Base-by-base conservation (phyloP, 2,113 vertebrate species). In the Microcebus jonahi region DNA sequence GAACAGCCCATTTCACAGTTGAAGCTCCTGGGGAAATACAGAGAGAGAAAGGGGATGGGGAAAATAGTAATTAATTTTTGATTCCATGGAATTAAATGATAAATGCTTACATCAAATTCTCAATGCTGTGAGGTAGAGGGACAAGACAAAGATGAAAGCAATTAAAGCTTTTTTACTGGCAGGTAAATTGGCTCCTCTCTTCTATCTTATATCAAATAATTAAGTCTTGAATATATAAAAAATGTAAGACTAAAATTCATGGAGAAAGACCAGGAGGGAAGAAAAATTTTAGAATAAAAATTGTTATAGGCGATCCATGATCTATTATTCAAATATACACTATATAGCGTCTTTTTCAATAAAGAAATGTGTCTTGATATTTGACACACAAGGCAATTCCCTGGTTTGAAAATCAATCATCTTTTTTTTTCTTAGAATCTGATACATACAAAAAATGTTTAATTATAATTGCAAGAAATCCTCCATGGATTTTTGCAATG, bases 41-140 rank as follows among this genome's bases (percentile, higher is more conserved):
- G 68, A 77, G 2, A 84, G 14, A 90, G 31, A 88, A 68, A 23
- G 23, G 59, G 23, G 57, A 82, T 3, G 3, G 17, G 23, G 13
- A 5, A 95, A 88, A 93, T 83, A 87, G 79, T 96, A 97, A 97
- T 97, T 97, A 97, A 95, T 91, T 96, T 97, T 97, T 84, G 63
- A 95, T 96, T 94, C 45, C 55, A 20, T 77, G 36, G 27, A 96
- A 94, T 97, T 96, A 88, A 97, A 94, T 79, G 87, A 95, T 80
- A 97, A 97, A 76, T 93, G n/a, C 42, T 59, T 67, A 87, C 36
- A 75, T 88, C 71, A 89, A 92, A 97, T 90, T 96, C n/a, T 93
- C 53, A 67, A 10, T 34, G 90, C 84, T 89, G 20, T 68, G 86
- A 94, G 63, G 29, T 71, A 76, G 48, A 86, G 20, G 34, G 75